Evolutionary conservation across 2,113 vertebrate genomes (phyloP), one percentile per base, ranked within the genome.

Genomic region (Nestor notabilis): DNA sequence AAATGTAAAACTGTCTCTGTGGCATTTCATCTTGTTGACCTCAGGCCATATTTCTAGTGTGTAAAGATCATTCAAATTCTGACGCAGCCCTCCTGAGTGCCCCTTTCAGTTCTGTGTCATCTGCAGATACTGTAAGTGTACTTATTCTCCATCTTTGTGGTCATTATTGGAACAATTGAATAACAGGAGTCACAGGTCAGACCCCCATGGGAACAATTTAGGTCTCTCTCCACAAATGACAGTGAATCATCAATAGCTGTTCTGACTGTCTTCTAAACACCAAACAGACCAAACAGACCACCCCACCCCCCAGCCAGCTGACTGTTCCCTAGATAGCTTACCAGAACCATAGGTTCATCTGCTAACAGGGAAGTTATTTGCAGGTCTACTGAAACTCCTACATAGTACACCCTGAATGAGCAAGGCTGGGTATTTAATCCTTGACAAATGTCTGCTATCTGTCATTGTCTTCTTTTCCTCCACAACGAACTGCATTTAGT

Each of bases 321-420:
- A 24, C 6, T 4, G 19, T 41, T 93, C 17, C 23, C 17, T 11
- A 56, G 29, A 43, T 4, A 68, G 23, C 17, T 70, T 55, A 43
- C 35, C 16, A 25, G 46, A 47, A 6, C 28, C 41, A 17, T 1
- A 9, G 25, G 9, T n/a, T 79, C 29, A 15, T 11, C 75, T 56
- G 17, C 15, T 86, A 75, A 39, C 25, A 56, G n/a, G 55, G 35
- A 86, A n/a, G 7, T 33, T 23, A 66, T 5, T 7, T 13, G 8
- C 27, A 71, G 13, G 16, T 83, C 75, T 63, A 47, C 27, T 64
- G 75, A 77, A 77, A 46, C 33, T 31, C 39, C 3, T 11, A 7
- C 0, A 1, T 13, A 10, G 9, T 39, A 52, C 9, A 39, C 4
- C 18, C 20, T 35, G 53, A 49, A 49, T 17, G 11, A 71, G 60